A percentile compares a stretch with the other conserved stretches of the same genome.
phyloP scores from a whole-genome alignment of 92 coral and sea anemone species.

The Phenganax subtilis region DNA sequence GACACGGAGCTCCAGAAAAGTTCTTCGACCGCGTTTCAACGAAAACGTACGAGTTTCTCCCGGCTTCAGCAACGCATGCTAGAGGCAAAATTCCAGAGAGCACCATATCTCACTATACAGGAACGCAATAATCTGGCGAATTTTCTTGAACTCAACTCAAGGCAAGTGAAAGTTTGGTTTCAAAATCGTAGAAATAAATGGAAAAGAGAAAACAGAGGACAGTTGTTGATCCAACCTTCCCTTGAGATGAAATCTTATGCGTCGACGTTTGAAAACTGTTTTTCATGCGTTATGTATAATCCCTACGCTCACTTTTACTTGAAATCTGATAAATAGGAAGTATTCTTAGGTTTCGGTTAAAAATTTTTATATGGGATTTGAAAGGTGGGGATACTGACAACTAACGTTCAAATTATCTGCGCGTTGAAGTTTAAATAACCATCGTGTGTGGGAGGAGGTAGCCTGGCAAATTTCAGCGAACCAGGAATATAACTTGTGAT shows the following conservation, averaged over 20 bases:
- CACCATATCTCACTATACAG: conserved; percentile 37
- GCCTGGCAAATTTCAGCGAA: no score
- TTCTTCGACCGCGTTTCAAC: conserved; percentile 12
- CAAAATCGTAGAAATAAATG: conserved; percentile 38
- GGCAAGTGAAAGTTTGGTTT: conserved; percentile 42
- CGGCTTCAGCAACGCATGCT: conserved; percentile 37
- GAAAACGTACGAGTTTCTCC: conserved; percentile 39
- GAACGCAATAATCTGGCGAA: conserved; percentile 36
- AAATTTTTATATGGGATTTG: no score
- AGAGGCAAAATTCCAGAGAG: conserved; percentile 33
- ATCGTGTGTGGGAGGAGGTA: no score
- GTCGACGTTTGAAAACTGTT: conserved; percentile 26
- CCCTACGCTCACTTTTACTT: conserved; percentile 27
- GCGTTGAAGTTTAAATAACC: no score
- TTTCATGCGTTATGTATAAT: conserved; percentile 28
- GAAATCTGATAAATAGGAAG: conserved; percentile 8
- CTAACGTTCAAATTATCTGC: no score
- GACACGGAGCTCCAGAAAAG: neutral
- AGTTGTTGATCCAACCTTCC: conserved; percentile 29
- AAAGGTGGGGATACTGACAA: no score
- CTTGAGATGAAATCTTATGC: conserved; percentile 30
- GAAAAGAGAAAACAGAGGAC: conserved; percentile 40
- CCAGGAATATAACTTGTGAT: no score
- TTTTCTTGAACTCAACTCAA: conserved; percentile 30
- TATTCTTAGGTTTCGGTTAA: no score